Base-by-base conservation (phyloP, 2,797 vertebrate genomes). In the Clarias platycephalus region DNA sequence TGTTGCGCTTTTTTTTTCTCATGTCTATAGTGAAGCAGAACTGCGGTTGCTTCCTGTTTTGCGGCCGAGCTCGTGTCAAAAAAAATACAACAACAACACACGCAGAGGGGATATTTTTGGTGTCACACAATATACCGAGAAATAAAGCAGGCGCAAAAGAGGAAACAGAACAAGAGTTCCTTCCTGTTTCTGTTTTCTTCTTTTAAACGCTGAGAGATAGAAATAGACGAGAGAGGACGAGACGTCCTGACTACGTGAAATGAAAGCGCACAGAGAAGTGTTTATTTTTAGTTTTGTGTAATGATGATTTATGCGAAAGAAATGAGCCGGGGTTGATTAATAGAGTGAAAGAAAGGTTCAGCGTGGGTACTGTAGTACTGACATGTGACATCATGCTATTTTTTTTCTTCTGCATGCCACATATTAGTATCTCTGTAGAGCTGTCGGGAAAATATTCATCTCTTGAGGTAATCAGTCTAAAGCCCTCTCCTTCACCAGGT, bases 141-240 rank as follows among this genome's bases (percentile, higher is more conserved):
- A 87, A 87, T 76, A 80, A 63, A 86, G 78, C 71, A 81, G 77
- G 87, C 83, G 82, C 81, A 83, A 87, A 89, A 90, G 83, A 88
- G 90, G 89, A 90, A 91, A 86, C 77, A 80, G 82, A 90, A 89
- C 82, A 87, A 87, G 75, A 84, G 85, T 83, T 89, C 84, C 86
- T 89, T 90, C 90, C 89, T 89, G 88, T 88, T 90, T 89, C 86
- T 84, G 80, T 85, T 88, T 88, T 89, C 82, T 89, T 90, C 87
- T 88, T 90, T 87, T 85, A 89, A 87, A 88, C 83, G 31, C 49
- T 75, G 72, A 82, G 81, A 78, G 83, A 81, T 49, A 85, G 75
- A 85, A 74, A 76, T 86, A 86, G 80, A 83, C 34, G 84, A 74
- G 80, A 18, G 64, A 81, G 71, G 71, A 57, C 13, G 74, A 76